phyloP scores from a whole-genome alignment of 2,113 vertebrate genomes.

The Chloebia gouldiae region DNA sequence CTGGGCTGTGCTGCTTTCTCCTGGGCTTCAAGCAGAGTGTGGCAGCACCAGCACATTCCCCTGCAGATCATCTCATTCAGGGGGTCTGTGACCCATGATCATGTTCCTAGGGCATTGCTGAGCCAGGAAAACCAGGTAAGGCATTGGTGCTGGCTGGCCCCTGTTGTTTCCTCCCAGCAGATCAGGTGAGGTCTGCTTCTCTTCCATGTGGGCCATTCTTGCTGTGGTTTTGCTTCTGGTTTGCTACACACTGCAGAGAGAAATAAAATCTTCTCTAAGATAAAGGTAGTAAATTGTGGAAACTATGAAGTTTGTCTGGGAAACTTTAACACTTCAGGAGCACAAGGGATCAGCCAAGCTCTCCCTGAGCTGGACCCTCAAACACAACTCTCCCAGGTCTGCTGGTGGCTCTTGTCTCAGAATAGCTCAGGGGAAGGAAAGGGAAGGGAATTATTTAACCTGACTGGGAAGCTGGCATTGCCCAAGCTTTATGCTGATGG shows the following conservation, averaged over 20 bases:
- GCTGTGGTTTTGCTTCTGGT: background rate
- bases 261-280: background rate
- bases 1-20: background rate
- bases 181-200: background rate
- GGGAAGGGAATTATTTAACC: background rate
- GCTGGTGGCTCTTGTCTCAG: background rate
- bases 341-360: background rate
- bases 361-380: background rate
- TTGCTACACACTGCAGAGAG: background rate
- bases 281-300: background rate
- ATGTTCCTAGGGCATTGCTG: background rate
- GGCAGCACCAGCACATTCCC: background rate
- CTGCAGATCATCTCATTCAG: background rate
- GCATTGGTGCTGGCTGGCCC: background rate
- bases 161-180: background rate
- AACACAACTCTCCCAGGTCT: background rate
- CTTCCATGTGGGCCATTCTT: background rate
- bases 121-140: background rate
- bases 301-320: background rate
- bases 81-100: fast-evolving
- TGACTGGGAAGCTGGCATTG: background rate
- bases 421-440: background rate
- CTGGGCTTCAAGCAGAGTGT: background rate
- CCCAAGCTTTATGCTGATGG: background rate
- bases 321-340: background rate